Evolutionary conservation across 1,140 invertebrate genomes (phyloP).

Genomic region (Cherax destructor): DNA sequence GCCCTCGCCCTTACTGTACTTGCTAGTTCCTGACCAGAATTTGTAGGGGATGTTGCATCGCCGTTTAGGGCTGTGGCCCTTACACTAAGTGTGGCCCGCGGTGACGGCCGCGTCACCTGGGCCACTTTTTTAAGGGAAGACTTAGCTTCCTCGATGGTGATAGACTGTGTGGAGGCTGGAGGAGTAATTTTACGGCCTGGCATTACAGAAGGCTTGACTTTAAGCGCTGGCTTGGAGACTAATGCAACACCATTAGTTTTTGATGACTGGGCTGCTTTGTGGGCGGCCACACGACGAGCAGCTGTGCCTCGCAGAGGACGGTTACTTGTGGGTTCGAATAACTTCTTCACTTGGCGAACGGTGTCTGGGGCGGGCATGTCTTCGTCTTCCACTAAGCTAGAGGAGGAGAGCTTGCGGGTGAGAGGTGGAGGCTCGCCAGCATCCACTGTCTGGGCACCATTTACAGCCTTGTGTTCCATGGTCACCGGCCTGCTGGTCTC

Average conservation of each 20-base stretch:
- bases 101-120: conserved; percentile 37
- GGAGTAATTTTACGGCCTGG: conserved; percentile 41
- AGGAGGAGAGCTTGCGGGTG: conserved; percentile 72
- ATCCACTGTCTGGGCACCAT: conserved; percentile 49
- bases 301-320: conserved; percentile 49
- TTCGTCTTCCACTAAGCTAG: conserved; percentile 81
- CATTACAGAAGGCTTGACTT: conserved; percentile 37
- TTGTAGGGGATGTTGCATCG: not conserved
- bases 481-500: conserved; percentile 73
- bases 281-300: conserved; percentile 58
- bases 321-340: conserved; percentile 82
- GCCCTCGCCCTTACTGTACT: conserved; percentile 15
- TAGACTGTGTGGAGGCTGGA: conserved; percentile 24
- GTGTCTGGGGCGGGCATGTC: conserved; percentile 90
- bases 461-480: conserved; percentile 34
- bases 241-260: conserved; percentile 54
- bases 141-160: conserved; percentile 57
- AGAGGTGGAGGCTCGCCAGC: conserved; percentile 71
- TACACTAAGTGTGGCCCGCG: conserved; percentile 48
- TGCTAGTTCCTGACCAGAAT: conserved; percentile 16
- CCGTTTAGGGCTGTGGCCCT: conserved; percentile 49
- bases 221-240: conserved; percentile 45
- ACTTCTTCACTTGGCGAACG: conserved; percentile 87
- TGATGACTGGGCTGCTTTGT: conserved; percentile 60
- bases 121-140: conserved; percentile 44